Evolutionary conservation across 2,888 invertebrate species (phyloP), one percentile per base, ranked within the genome.

Genomic region (Ceraclea dissimilis): DNA sequence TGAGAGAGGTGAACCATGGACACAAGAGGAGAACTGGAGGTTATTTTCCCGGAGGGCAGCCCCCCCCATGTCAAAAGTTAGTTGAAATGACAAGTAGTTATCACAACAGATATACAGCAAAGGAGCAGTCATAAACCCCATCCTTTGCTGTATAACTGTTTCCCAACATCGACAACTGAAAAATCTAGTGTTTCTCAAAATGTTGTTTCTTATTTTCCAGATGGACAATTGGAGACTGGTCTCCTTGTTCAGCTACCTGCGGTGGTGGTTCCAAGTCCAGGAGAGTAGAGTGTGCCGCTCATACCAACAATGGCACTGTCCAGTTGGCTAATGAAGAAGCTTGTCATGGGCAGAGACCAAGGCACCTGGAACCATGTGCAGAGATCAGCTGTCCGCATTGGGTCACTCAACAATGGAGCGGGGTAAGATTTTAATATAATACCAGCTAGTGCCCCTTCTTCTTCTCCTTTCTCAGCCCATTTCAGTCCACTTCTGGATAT

Each of bases 181-280:
- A n/a, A n/a, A n/a, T n/a, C n/a, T n/a, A n/a, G n/a, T n/a, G n/a
- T n/a, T n/a, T n/a, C n/a, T n/a, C n/a, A n/a, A n/a, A 6, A 26
- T 26, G 4, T 26, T 26, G 4, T 26, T 26, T 26, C 26, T 26
- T 10, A 6, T 10, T 26, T 70, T 68, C 51, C 74, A 94, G 93
- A 69, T 95, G 94, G 94, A 83, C 88, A 67, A 83, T 86, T 20
- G 88, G 88, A 52, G 90, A 92, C 63, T 96, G 95, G 95, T 88
- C 89, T 49, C 76, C 84, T 13, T 96, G 95, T 74, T 90, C 90
- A 63, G 85, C 82, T 22, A 85, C 85, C 20, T 96, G 96, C 67
- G 94, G 93, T 1, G 90, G 90, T 2, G 95, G 95, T 4, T 81
- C 86, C 61, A 81, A 88, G 64, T 82, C 85, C 56, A 82, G 95